A percentile compares a stretch with the other conserved stretches of the same genome.
These are phyloP conservation scores for Leucozona laternaria DNA, from an alignment of 2,888 invertebrate genomes.

Conservation along the genomic window DNA sequence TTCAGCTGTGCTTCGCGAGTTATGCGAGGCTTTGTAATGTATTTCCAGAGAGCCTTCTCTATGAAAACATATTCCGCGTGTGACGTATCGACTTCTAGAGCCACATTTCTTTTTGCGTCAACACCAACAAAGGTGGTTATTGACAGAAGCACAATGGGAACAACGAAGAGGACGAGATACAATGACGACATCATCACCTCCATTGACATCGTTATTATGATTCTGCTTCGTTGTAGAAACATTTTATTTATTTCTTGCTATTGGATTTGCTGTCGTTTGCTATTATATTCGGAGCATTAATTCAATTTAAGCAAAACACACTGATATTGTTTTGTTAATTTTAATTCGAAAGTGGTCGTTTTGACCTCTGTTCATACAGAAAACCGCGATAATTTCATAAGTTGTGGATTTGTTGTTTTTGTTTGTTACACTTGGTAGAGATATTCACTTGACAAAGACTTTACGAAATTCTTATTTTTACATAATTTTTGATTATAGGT, in stretches of 20 bases:
- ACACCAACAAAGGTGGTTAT: conserved; percentile 50
- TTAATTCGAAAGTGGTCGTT: conserved; percentile 14
- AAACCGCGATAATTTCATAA: conserved; percentile 44
- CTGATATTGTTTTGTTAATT: conserved; percentile 24
- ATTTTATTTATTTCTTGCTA: conserved; percentile 41
- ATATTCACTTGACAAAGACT: conserved; percentile 34
- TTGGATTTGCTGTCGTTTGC: conserved; percentile 43
- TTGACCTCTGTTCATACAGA: conserved; percentile 38
- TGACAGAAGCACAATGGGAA: conserved; percentile 32
- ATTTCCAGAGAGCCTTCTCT: conserved; percentile 84
- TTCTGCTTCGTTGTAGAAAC: conserved; percentile 54
- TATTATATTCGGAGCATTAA: conserved; percentile 52
- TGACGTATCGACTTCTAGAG: conserved; percentile 85
- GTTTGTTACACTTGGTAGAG: background rate
- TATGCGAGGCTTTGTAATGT: conserved; percentile 78
- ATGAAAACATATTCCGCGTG: conserved; percentile 86
- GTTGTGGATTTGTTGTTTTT: conserved; percentile 43
- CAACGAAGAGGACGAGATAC: conserved; percentile 29
- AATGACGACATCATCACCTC: conserved; percentile 64
- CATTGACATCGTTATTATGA: conserved; percentile 41
- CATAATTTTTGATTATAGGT: conserved; percentile 25
- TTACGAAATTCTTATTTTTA: conserved; percentile 39
- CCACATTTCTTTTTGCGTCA: conserved; percentile 78
- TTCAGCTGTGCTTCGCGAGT: conserved; percentile 79
- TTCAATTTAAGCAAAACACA: conserved; percentile 55